These are phyloP conservation scores for Lacanobia wlatinum DNA, from an alignment of 2,888 invertebrate genomes.

Conservation along the genomic window DNA sequence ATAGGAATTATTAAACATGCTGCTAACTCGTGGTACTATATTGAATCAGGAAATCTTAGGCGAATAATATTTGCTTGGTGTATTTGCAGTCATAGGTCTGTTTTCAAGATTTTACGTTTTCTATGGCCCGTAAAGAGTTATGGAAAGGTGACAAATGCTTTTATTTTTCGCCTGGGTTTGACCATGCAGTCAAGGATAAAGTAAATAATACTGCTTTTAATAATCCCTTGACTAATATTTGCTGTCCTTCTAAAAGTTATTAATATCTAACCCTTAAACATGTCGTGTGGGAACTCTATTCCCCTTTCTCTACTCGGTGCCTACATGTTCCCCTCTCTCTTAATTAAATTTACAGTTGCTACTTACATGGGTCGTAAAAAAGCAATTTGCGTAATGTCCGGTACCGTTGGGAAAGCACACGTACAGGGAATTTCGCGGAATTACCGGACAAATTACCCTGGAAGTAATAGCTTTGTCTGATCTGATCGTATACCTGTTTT, in stretches of 20 bases:
- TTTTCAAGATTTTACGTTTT: not conserved
- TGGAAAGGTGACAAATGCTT: not conserved
- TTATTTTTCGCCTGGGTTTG: not conserved
- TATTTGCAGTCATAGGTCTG: not conserved
- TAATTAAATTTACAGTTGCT: constrained; percentile 51
- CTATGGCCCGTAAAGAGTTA: not conserved
- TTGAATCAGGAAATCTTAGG: constrained; percentile 35
- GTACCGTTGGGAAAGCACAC: constrained; percentile 56
- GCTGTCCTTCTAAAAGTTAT: not conserved
- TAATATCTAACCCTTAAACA: not conserved
- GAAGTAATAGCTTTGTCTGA: constrained; percentile 30
- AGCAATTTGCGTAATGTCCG: constrained; percentile 51
- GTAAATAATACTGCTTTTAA: not conserved
- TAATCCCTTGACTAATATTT: not conserved
- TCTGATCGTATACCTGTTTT: constrained; percentile 32
- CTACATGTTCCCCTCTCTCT: constrained; percentile 6
- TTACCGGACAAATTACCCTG: constrained; percentile 45
- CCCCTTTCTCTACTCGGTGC: constrained; percentile 4
- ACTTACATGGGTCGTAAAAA: constrained; percentile 41
- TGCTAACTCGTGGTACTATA: constrained; percentile 21
- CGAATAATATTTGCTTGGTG: constrained; percentile 19
- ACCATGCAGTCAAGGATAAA: not conserved
- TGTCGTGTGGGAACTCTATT: not conserved
- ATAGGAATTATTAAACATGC: constrained; percentile 46
- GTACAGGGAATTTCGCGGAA: constrained; percentile 41